These are phyloP conservation scores for Halichoerus grypus DNA, from an alignment of 2,113 vertebrate genomes.

Conservation along the genomic window DNA sequence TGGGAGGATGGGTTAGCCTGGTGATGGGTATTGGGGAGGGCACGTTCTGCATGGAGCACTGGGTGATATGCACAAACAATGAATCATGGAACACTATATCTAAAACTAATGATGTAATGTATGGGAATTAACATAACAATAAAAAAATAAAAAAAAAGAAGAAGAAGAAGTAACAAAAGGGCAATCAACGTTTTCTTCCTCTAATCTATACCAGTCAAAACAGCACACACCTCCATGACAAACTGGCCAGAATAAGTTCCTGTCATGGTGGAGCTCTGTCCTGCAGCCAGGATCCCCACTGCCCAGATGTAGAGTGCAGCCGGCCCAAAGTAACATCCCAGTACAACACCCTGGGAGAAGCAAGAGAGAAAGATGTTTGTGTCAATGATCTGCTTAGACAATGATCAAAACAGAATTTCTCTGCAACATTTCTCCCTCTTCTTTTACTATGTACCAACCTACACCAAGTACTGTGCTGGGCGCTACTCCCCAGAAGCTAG, in stretches of 20 bases:
- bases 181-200: not conserved
- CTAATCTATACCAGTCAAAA: not conserved
- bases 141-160: too few relatives aligned
- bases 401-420: not conserved
- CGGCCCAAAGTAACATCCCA: constrained; percentile 97
- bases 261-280: constrained; percentile 99
- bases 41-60: too few relatives aligned
- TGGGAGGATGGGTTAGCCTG: too few relatives aligned
- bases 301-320: constrained; percentile 98
- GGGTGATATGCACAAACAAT: too few relatives aligned
- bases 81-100: too few relatives aligned
- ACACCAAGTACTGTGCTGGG: not conserved
- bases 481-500: not conserved
- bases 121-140: too few relatives aligned
- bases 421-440: not conserved
- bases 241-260: constrained; percentile 99
- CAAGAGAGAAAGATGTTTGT: not conserved
- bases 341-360: constrained; percentile 90
- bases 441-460: not conserved
- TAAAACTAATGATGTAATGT: too few relatives aligned
- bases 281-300: constrained; percentile 96
- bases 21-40: too few relatives aligned
- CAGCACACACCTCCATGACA: constrained; percentile 95
- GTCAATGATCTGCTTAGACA: not conserved
- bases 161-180: not conserved